phyloP scores from a whole-genome alignment of 2,888 invertebrate genomes.

The Hypomecis punctinalis region DNA sequence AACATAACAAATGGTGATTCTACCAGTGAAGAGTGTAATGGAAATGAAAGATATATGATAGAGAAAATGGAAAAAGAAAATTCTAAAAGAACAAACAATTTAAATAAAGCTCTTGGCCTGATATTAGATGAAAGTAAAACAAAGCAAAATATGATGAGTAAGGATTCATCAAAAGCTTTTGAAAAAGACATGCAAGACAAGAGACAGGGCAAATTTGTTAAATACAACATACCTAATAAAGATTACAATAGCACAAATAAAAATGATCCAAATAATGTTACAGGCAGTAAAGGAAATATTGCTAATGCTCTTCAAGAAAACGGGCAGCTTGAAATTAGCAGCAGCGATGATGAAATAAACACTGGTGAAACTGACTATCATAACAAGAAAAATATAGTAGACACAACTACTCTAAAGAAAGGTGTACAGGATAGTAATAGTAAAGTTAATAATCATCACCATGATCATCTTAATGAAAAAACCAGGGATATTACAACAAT shows the following conservation, averaged over 20 bases:
- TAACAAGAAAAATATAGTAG: not conserved
- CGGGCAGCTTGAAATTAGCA: not conserved
- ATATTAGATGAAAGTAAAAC: not conserved
- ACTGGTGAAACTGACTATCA: not conserved
- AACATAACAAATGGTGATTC: constrained; percentile 1
- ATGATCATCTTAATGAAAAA: not conserved
- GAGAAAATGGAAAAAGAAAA: constrained; percentile 3
- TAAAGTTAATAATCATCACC: not conserved
- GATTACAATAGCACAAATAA: not conserved
- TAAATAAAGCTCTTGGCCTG: not conserved
- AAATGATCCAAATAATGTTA: not conserved
- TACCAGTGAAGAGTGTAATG: not conserved
- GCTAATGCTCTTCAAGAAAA: not conserved
- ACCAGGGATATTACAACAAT: not conserved
- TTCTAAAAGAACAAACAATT: not conserved
- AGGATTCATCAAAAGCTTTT: not conserved
- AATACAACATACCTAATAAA: not conserved
- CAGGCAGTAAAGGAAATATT: not conserved
- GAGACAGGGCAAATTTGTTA: not conserved
- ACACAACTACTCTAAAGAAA: not conserved
- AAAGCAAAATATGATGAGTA: not conserved
- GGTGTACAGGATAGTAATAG: not conserved
- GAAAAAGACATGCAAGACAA: not conserved
- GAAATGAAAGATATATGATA: constrained; percentile 6
- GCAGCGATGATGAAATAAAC: constrained; percentile 1